Base-by-base conservation (phyloP, 2,113 vertebrate genomes). In the Corythoichthys intestinalis region DNA sequence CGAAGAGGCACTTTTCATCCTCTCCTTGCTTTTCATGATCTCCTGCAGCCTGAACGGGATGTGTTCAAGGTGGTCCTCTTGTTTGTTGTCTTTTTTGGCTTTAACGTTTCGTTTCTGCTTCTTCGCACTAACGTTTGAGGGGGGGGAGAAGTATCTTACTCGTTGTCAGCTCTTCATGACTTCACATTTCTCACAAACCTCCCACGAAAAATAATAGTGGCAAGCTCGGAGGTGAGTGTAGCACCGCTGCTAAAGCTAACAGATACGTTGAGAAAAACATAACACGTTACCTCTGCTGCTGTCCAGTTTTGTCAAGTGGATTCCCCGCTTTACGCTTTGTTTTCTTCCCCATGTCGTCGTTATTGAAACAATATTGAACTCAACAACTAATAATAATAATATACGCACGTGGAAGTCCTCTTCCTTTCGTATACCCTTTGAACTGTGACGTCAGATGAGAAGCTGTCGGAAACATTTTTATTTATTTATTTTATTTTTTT, bases 1-100 rank as follows among this genome's bases (percentile, higher is more conserved):
- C 1, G 4, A 0, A 0, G 57, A 1, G 0, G 84, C 84, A 0
- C 63, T 77, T 64, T 92, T 94, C 91, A 97, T 92, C 69, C 83
- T 91, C 41, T 96, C 91, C 0, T 91, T 92, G 81, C 92, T 94
- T 82, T 76, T 93, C 85, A 98, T 96, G 0, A 98, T 95, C 83
- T 96, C 95, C 52, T 92, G 91, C 15, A 98, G 92, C 10, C 90
- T 93, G 73, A 92, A 98, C 0, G 96, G 97, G 74, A 99, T 98
- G 77, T 92, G 84, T 28, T 95, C 79, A 70, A 98, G 92, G 39
- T 96, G 93, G 0, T 95, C 91, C 0, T 81, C 85, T 44, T 81
- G 82, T 8, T 78, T 83, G 59, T 91, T 87, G 59, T 92, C 88
- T 84, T 74, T 87, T 69, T 74, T 73, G 0, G 47, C 9, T 59